phyloP scores from a whole-genome alignment of 2,888 invertebrate species.

The Drosophila infuscata region DNA sequence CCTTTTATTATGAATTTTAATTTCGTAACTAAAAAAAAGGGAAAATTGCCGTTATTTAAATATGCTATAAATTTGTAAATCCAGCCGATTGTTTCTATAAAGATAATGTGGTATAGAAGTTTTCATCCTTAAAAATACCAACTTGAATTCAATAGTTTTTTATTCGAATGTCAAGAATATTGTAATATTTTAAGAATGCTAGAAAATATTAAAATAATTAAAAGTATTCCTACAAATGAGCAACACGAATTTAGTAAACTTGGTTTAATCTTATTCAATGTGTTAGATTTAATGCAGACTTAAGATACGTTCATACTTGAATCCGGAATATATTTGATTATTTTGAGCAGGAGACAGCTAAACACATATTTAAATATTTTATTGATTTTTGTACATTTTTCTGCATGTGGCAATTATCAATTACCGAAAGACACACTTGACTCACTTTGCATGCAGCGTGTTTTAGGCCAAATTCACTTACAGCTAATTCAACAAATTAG shows the following conservation, averaged over 20 bases:
- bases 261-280: not conserved
- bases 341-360: not conserved
- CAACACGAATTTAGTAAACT: not conserved
- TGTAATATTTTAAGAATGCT: not conserved
- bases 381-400: not conserved
- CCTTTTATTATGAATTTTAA: not conserved
- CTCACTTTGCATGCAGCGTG: constrained; percentile 45
- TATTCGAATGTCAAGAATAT: not conserved
- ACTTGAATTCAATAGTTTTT: not conserved
- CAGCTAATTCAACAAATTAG: constrained; percentile 76
- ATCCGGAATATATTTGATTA: not conserved
- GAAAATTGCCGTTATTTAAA: not conserved
- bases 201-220: too few species aligned
- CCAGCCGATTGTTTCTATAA: too few species aligned
- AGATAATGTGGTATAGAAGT: too few species aligned
- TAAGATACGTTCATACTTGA: not conserved
- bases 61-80: too few species aligned
- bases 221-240: too few species aligned
- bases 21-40: not conserved
- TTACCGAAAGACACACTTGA: constrained; percentile 8
- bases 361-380: not conserved
- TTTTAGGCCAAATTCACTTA: constrained; percentile 58
- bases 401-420: constrained; percentile 8
- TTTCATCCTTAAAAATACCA: not conserved
- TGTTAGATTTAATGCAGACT: not conserved